Evolutionary conservation across 1,140 invertebrate species (phyloP), one percentile per base, ranked within the genome.

Genomic region (Bombus picipes): DNA sequence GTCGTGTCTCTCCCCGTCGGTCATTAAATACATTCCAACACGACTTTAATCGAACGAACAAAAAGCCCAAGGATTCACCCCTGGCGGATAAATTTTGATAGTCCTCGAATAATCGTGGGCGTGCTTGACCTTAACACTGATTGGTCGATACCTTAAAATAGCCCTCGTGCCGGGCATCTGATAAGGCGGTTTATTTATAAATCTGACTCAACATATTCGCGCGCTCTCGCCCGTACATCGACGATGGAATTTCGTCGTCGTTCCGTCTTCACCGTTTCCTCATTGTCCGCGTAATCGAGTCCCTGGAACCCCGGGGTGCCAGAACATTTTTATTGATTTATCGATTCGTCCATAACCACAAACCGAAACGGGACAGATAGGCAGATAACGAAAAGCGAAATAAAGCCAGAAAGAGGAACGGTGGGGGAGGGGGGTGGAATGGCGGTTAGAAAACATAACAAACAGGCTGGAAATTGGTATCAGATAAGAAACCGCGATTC

Each of bases 71-170:
- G 93, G 92, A 93, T 94, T 86, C 91, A 78, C 78, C 57, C 37
- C 59, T 15, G 37, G 87, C 77, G 88, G 88, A 92, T 89, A 89
- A 91, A 92, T 83, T 89, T 92, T 81, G 87, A 84, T 85, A 91
- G 87, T 85, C 82, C 87, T 89, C 84, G 81, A 87, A 62, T 88
- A 86, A 90, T 90, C 88, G 86, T 87, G 79, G 90, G 91, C 90
- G 91, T 91, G 91, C 82, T 89, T 94, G 93, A 94, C 93, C 94
- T 95, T 94, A 94, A 89, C 93, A 92, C 87, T 91, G 92, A 95
- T 94, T 93, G 92, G 91, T 94, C 92, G 93, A 95, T 95, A 94
- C 78, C 92, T 93, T 89, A 93, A 94, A 94, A 94, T 94, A 94
- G 92, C 93, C 78, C 71, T 81, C 59, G 28, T 80, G 81, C 80